Evolutionary conservation across 37 sponge, comb jelly and placozoan species (phyloP).

Genomic region (Tethya wilhelma): DNA sequence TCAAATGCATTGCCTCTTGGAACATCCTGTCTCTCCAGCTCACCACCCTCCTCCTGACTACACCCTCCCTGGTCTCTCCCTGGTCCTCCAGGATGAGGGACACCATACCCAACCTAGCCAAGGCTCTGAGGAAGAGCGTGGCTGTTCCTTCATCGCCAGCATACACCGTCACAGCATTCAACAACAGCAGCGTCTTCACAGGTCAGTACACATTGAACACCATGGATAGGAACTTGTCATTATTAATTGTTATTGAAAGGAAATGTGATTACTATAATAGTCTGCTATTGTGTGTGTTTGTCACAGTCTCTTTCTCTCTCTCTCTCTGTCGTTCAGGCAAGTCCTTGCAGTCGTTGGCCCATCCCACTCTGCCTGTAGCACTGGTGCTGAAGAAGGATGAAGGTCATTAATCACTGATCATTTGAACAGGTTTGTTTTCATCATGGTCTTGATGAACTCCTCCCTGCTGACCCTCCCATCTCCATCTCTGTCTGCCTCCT

Average conservation of each 20-base stretch:
- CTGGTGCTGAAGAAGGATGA: neutral
- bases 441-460: conserved; percentile 68
- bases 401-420: conserved; percentile 6
- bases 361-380: conserved; percentile 26
- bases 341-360: conserved; percentile 22
- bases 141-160: neutral
- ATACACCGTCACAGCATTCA: conserved; percentile 19
- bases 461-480: conserved; percentile 51
- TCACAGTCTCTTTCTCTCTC: neutral
- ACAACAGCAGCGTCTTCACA: conserved; percentile 32
- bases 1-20: neutral
- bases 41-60: neutral
- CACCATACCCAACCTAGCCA: neutral
- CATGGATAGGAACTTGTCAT: neutral
- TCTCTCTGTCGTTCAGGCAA: too few relatives aligned
- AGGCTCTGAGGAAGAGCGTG: neutral
- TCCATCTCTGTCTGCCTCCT: conserved; percentile 77
- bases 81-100: neutral
- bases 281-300: neutral
- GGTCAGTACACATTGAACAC: neutral
- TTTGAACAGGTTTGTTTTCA: conserved; percentile 55
- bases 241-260: neutral
- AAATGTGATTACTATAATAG: neutral
- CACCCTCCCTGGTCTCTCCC: neutral
- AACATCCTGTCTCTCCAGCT: neutral